phyloP scores from a whole-genome alignment of 2,888 invertebrate species.

The Agrotis exclamationis region DNA sequence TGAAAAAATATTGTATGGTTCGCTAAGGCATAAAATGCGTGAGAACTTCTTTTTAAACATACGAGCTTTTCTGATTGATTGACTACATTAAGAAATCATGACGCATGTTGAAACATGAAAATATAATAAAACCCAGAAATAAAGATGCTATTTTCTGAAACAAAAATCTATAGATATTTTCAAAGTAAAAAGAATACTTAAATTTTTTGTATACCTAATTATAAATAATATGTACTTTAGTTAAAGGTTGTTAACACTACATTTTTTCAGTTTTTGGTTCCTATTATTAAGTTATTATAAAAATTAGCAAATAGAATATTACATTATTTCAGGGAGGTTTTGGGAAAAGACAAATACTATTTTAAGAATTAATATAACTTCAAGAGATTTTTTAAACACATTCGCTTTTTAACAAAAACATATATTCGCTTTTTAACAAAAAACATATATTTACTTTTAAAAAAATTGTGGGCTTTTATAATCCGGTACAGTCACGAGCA shows the following conservation, averaged over 20 bases:
- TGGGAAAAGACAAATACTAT: slow-evolving; percentile 3
- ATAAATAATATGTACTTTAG: background rate
- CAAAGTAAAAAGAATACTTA: too few relatives aligned
- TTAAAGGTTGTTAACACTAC: slow-evolving; percentile 28
- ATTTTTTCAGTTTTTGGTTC: slow-evolving; percentile 49
- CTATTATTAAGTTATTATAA: slow-evolving; percentile 56
- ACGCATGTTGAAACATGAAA: background rate
- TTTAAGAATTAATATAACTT: background rate
- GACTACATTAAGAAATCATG: background rate
- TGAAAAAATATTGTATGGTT: background rate
- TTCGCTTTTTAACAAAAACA: background rate
- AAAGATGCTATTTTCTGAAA: too few relatives aligned
- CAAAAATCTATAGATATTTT: too few relatives aligned
- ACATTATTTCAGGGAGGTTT: slow-evolving; percentile 24
- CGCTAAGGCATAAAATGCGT: slow-evolving; percentile 11
- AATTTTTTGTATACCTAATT: too few relatives aligned
- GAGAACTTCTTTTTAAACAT: background rate
- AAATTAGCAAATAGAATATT: slow-evolving; percentile 15
- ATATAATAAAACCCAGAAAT: too few relatives aligned
- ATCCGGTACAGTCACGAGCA: too few relatives aligned
- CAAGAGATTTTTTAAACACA: slow-evolving; percentile 28
- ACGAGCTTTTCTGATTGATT: background rate
- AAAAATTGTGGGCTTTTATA: background rate
- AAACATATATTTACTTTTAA: background rate
- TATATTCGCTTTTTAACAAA: background rate